These are phyloP conservation scores for Oreortyx pictus DNA, from an alignment of 2,797 vertebrate genomes.

Conservation along the genomic window DNA sequence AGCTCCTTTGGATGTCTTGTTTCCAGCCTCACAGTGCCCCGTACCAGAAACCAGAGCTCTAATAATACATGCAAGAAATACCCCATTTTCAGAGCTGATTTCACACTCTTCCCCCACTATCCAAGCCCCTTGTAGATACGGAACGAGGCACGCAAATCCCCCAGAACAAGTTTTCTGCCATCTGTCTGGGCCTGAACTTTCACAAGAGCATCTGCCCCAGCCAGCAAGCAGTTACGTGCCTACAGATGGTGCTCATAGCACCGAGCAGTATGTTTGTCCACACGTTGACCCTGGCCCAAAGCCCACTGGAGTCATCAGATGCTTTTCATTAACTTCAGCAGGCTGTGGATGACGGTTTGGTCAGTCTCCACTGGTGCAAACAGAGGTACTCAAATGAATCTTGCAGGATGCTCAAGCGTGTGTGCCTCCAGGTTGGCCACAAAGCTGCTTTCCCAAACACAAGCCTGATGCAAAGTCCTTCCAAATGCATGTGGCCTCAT, in stretches of 20 bases:
- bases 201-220: neutral
- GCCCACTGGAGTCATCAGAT: neutral
- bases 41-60: neutral
- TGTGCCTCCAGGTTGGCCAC: neutral
- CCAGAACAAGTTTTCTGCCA: neutral
- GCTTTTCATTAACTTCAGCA: neutral
- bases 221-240: neutral
- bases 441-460: neutral
- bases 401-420: neutral
- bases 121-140: fast-evolving
- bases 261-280: neutral
- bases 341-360: neutral
- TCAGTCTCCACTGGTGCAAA: neutral
- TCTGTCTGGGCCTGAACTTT: neutral
- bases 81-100: neutral
- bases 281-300: neutral
- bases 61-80: fast-evolving
- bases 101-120: neutral
- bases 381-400: neutral
- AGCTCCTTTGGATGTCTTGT: neutral
- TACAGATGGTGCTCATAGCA: neutral
- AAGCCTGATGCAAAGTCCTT: neutral
- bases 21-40: neutral
- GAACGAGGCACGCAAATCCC: neutral
- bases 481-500: neutral